These are phyloP conservation scores for Etia nguti DNA, from an alignment of 2,113 vertebrate species.

Conservation along the genomic window DNA sequence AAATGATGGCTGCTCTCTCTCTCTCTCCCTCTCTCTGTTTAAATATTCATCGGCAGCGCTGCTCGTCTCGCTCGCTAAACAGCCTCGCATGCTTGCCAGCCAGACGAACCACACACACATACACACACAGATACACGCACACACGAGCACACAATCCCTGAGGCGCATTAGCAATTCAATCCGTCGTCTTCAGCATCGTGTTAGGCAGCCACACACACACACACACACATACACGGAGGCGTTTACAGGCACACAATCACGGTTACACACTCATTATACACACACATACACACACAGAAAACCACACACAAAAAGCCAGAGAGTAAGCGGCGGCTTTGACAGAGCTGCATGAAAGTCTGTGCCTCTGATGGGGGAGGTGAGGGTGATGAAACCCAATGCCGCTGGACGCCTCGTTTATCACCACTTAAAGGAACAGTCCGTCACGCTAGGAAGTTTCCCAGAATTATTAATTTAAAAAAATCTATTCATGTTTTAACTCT, in stretches of 20 bases:
- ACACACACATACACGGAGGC: not conserved
- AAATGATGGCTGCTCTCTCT: conserved; percentile 43
- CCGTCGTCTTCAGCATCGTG: not conserved
- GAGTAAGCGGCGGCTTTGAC: not conserved
- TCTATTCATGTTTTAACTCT: not conserved
- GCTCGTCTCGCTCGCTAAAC: conserved; percentile 50
- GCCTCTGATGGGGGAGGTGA: not conserved
- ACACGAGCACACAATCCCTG: not conserved
- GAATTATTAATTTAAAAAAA: not conserved
- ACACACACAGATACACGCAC: not conserved
- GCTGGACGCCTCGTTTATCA: not conserved
- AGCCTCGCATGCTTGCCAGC: not conserved
- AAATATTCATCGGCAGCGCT: conserved; percentile 51
- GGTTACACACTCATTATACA: not conserved
- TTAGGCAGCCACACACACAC: not conserved
- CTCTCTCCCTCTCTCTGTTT: conserved; percentile 22
- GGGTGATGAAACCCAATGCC: not conserved
- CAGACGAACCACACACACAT: not conserved
- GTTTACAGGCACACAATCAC: not conserved
- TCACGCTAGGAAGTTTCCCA: not conserved
- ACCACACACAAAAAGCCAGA: not conserved
- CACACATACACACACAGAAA: not conserved
- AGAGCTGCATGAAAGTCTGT: not conserved
- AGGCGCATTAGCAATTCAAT: conserved; percentile 39
- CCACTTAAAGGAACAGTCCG: not conserved